These are phyloP conservation scores for Neopipo cinnamomea DNA, from an alignment of 2,113 vertebrate species.

Conservation along the genomic window DNA sequence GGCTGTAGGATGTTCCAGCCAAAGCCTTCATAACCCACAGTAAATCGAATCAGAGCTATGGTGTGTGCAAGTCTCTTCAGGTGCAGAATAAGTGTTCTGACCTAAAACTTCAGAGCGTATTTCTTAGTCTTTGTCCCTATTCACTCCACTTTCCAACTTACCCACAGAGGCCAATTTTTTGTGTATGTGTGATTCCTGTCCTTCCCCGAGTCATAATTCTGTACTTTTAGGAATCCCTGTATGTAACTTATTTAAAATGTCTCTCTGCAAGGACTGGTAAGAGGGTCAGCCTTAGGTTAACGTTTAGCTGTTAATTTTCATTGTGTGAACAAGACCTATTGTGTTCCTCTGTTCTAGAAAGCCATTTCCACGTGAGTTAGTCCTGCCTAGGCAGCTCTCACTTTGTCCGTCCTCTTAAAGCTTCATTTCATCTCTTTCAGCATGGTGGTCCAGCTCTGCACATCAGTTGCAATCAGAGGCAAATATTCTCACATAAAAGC, in stretches of 20 bases:
- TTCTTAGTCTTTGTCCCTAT: background rate
- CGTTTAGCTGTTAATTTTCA: background rate
- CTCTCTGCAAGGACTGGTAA: background rate
- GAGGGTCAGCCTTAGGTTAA: background rate
- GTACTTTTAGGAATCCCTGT: background rate
- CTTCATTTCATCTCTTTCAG: background rate
- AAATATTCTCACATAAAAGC: background rate
- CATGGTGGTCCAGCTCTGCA: background rate
- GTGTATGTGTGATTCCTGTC: background rate
- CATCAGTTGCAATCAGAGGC: background rate
- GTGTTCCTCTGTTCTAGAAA: background rate
- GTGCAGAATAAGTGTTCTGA: background rate
- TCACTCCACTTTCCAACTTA: background rate
- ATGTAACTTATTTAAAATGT: background rate
- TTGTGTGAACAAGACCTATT: background rate
- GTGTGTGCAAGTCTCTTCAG: background rate
- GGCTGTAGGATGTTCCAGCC: background rate
- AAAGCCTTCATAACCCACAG: background rate
- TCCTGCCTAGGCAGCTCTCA: background rate
- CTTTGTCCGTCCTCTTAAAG: background rate
- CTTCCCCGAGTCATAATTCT: background rate
- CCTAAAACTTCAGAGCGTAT: background rate
- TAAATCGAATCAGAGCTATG: background rate
- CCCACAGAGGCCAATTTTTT: background rate
- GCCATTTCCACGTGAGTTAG: fast-evolving